Conservation (phyloP, 1,140 invertebrate genomes). For the Danaus melanippus region DNA sequence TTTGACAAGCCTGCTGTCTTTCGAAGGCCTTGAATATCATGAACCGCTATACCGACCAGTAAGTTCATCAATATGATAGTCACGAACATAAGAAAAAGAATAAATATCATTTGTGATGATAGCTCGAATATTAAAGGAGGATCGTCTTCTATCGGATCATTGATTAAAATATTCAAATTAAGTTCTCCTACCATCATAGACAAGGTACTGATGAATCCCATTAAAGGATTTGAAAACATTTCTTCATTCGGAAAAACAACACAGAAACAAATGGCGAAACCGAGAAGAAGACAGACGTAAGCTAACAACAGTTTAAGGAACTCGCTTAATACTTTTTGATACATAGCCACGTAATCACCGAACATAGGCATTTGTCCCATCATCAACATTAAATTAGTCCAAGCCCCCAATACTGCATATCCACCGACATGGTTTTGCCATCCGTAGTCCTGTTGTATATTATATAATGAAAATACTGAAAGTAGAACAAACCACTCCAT, state of each 20-base stretch:
- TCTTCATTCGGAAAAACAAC: conserved; percentile 77
- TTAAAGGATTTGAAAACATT: conserved; percentile 75
- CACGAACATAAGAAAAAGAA: conserved; percentile 77
- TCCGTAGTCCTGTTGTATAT: conserved; percentile 65
- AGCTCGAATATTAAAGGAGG: conserved; percentile 65
- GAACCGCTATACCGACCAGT: conserved; percentile 79
- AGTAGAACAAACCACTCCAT: conserved; percentile 74
- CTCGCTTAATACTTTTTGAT: conserved; percentile 77
- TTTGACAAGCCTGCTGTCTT: conserved; percentile 79
- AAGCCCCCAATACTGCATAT: conserved; percentile 75
- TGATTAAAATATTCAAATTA: conserved; percentile 76
- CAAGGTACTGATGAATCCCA: conserved; percentile 75
- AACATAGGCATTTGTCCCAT: conserved; percentile 78
- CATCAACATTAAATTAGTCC: conserved; percentile 78
- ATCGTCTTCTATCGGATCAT: conserved; percentile 63
- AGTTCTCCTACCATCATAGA: conserved; percentile 82
- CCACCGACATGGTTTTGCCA: conserved; percentile 78
- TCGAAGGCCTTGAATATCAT: conserved; percentile 78
- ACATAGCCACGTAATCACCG: conserved; percentile 79
- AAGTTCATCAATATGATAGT: conserved; percentile 81
- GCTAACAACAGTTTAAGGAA: conserved; percentile 76
- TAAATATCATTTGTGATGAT: conserved; percentile 76
- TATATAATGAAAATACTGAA: conserved; percentile 72
- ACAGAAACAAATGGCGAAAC: conserved; percentile 78
- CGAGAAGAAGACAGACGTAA: conserved; percentile 76